Percentiles rank a stretch among this genome's conserved stretches.
Evolutionary conservation across 2,797 vertebrate species (phyloP).

Genomic region (Megaceryle alcyon): DNA sequence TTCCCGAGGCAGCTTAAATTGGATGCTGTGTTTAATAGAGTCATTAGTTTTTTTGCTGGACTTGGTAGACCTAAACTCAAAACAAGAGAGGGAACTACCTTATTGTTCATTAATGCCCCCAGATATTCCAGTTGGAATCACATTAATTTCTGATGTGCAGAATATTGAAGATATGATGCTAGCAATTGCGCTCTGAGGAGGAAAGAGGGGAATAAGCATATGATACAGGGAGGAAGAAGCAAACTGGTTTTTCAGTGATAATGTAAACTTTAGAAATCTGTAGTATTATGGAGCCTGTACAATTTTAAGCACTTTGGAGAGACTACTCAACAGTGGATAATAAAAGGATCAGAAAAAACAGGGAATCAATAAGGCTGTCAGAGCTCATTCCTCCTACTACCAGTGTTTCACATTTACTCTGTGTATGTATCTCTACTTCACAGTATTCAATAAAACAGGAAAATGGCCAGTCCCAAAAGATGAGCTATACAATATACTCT

Average conservation of each 20-base stretch:
- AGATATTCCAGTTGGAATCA: background rate
- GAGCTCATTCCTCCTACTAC: background rate
- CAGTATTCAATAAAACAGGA: background rate
- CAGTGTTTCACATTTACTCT: background rate
- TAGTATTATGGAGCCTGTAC: background rate
- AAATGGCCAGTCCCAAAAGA: background rate
- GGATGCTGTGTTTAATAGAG: background rate
- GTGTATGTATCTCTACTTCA: background rate
- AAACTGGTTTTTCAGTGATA: background rate
- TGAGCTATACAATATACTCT: background rate
- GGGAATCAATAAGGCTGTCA: background rate
- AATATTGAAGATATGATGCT: background rate
- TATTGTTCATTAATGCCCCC: background rate
- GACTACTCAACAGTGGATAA: background rate
- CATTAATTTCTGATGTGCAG: background rate
- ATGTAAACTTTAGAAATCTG: background rate
- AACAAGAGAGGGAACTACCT: background rate
- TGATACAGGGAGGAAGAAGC: background rate
- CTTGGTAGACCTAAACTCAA: background rate
- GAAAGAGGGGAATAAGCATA: background rate
- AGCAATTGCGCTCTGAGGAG: background rate
- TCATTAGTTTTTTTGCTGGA: background rate
- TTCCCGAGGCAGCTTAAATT: background rate
- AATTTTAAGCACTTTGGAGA: background rate
- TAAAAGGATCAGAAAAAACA: conserved; percentile 13